phyloP scores from a whole-genome alignment of 2,888 invertebrate genomes.

The Eupithecia vulgata region DNA sequence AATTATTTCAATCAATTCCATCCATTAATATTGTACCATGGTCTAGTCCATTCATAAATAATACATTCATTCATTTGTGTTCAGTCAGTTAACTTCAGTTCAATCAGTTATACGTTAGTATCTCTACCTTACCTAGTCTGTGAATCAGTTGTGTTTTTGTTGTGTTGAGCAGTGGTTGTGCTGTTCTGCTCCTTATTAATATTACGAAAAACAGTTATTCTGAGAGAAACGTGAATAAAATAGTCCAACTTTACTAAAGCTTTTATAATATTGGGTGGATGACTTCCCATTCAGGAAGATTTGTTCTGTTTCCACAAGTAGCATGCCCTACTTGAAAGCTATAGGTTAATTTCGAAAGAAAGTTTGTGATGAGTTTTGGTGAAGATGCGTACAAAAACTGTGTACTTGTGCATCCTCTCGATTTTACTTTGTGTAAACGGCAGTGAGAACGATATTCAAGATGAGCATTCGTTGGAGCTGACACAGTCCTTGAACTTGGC shows the following conservation, averaged over 20 bases:
- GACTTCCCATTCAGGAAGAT: not conserved
- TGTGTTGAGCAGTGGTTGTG: conserved; percentile 1
- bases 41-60: too few species aligned
- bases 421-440: conserved; percentile 63
- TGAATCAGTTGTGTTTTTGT: conserved; percentile 37
- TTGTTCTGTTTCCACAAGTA: conserved; percentile 16
- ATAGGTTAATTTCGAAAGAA: conserved; percentile 64
- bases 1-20: too few species aligned
- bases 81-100: not conserved
- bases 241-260: conserved; percentile 1
- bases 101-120: too few species aligned
- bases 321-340: conserved; percentile 68
- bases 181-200: not conserved
- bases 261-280: not conserved
- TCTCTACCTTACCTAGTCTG: too few species aligned
- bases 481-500: conserved; percentile 86
- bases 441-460: conserved; percentile 59
- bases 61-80: not conserved
- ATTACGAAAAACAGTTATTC: conserved; percentile 20
- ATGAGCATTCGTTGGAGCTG: conserved; percentile 81
- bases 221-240: conserved; percentile 7
- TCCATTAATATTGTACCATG: too few species aligned
- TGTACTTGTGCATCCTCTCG: conserved; percentile 59
- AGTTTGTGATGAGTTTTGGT: conserved; percentile 65
- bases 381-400: conserved; percentile 63